These are phyloP conservation scores for Lordiphosa collinella DNA, from an alignment of 1,140 invertebrate species.

Conservation along the genomic window DNA sequence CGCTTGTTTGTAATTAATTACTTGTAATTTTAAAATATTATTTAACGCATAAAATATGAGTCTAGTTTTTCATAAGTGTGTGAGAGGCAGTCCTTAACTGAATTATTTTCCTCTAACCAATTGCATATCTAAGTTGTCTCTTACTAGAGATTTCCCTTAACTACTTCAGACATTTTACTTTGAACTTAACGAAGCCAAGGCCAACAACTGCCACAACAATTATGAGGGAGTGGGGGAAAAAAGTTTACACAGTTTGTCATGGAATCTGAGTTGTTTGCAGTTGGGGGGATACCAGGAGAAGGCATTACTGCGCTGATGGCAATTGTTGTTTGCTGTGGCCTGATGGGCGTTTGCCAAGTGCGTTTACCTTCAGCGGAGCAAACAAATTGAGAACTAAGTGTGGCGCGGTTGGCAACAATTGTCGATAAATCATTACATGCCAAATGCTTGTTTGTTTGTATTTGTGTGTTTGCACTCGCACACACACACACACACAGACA, in stretches of 20 bases:
- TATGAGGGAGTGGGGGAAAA: too few relatives aligned
- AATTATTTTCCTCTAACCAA: too few relatives aligned
- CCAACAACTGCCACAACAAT: too few relatives aligned
- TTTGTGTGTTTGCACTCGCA: constrained; percentile 6
- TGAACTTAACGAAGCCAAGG: too few relatives aligned
- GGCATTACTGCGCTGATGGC: background rate
- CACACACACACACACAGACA: constrained; percentile 9
- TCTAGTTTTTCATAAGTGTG: too few relatives aligned
- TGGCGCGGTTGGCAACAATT: constrained; percentile 20
- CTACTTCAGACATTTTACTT: too few relatives aligned
- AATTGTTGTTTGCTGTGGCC: constrained; percentile 11
- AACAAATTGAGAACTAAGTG: constrained; percentile 10
- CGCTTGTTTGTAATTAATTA: constrained; percentile 8
- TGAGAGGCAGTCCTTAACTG: too few relatives aligned
- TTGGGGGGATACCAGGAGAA: background rate
- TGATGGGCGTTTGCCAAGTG: constrained; percentile 16
- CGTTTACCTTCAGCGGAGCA: constrained; percentile 28
- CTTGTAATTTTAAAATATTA: constrained; percentile 5
- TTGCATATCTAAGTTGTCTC: too few relatives aligned
- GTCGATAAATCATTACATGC: constrained; percentile 49
- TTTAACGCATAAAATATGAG: too few relatives aligned
- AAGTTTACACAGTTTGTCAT: background rate
- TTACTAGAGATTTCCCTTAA: too few relatives aligned
- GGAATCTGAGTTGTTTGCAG: constrained; percentile 7
- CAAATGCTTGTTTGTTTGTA: constrained; percentile 27